Evolutionary conservation across 2,113 vertebrate genomes (phyloP).

Genomic region (Hippocampus zosterae): DNA sequence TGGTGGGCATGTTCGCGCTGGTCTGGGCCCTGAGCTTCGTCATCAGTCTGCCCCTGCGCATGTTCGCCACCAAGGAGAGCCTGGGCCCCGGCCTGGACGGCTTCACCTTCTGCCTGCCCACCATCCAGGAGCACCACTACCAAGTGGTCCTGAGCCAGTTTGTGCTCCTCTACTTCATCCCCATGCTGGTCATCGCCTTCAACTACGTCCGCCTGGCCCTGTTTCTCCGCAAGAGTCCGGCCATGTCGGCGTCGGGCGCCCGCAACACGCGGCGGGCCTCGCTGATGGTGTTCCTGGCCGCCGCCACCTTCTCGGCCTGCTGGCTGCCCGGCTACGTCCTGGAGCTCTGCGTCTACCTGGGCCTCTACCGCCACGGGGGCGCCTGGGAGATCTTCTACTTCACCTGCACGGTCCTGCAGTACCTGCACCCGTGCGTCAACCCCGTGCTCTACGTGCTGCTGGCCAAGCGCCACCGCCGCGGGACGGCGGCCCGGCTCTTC

Average conservation of each 20-base stretch:
- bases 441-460: constrained; percentile 66
- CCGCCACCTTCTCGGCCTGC: constrained; percentile 69
- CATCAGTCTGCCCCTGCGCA: constrained; percentile 64
- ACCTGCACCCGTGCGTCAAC: constrained; percentile 68
- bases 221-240: constrained; percentile 70
- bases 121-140: constrained; percentile 67
- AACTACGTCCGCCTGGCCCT: constrained; percentile 67
- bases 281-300: constrained; percentile 71
- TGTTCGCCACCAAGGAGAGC: constrained; percentile 64
- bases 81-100: constrained; percentile 42
- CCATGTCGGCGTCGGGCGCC: constrained; percentile 65
- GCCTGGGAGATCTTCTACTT: constrained; percentile 70
- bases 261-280: constrained; percentile 69
- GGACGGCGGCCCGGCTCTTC: constrained; percentile 54
- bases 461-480: constrained; percentile 61
- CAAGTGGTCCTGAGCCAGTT: constrained; percentile 70
- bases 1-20: constrained; percentile 62
- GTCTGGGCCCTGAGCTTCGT: constrained; percentile 71
- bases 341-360: constrained; percentile 70
- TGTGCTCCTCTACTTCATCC: constrained; percentile 70
- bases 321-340: constrained; percentile 73
- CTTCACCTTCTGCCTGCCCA: constrained; percentile 65
- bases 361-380: constrained; percentile 54
- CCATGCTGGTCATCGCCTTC: constrained; percentile 69
- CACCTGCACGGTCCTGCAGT: constrained; percentile 62